A percentile compares a stretch with the other conserved stretches of the same genome.
phyloP scores from a whole-genome alignment of 1,140 invertebrate genomes.

The Ganaspis sp. region DNA sequence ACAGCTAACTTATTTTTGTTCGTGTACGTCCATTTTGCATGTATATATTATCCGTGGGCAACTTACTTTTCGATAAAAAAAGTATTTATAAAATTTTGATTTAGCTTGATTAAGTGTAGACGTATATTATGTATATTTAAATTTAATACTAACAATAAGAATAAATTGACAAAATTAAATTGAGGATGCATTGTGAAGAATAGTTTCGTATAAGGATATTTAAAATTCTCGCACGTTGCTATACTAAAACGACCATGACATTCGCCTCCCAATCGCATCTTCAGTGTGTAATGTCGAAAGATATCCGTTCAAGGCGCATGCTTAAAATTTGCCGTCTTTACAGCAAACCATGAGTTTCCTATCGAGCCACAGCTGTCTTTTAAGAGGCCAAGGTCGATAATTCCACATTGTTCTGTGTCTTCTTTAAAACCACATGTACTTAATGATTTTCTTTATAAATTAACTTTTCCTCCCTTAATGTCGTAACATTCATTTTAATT shows the following conservation, averaged over 20 bases:
- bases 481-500: background rate
- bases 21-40: no score
- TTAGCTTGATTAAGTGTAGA: background rate
- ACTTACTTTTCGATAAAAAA: no score
- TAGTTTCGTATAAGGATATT: background rate
- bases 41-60: no score
- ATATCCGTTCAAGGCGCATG: conserved; percentile 45
- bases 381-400: conserved; percentile 49
- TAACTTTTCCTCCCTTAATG: background rate
- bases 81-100: no score
- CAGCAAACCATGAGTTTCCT: conserved; percentile 48
- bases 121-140: no score
- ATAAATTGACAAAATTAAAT: background rate
- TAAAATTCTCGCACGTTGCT: background rate
- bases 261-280: background rate
- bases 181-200: background rate
- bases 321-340: conserved; percentile 49
- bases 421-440: background rate
- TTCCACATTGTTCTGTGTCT: conserved; percentile 30
- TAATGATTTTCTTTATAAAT: conserved; percentile 17
- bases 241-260: background rate
- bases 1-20: no score
- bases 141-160: background rate
- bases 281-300: background rate
- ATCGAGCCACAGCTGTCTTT: conserved; percentile 47